These are phyloP conservation scores for Sclerodermus sp. DNA, from an alignment of 2,888 invertebrate species.

Conservation along the genomic window DNA sequence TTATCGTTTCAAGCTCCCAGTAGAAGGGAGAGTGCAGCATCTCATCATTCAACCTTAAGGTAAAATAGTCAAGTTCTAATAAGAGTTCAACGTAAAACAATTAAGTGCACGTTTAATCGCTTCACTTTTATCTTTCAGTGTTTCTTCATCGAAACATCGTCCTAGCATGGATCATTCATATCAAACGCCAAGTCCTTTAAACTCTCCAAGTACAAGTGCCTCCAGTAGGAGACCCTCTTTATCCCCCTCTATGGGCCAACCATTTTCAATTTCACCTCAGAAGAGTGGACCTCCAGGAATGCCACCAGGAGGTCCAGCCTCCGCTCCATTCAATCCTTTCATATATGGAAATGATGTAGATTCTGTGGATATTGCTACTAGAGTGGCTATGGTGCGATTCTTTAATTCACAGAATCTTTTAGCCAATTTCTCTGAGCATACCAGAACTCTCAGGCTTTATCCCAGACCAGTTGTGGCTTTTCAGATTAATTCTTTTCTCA, in stretches of 20 bases:
- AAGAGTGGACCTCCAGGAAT: conserved; percentile 24
- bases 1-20: conserved; percentile 43
- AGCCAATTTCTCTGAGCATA: conserved; percentile 98
- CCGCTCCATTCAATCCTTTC: conserved; percentile 72
- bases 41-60: conserved; percentile 48
- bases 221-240: conserved; percentile 54
- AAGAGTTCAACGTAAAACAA: background rate
- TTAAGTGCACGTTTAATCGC: background rate
- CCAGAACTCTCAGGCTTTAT: conserved; percentile 91
- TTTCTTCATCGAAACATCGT: conserved; percentile 54
- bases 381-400: conserved; percentile 98
- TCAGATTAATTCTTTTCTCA: conserved; percentile 93
- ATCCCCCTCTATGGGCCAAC: conserved; percentile 35
- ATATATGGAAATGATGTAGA: conserved; percentile 95
- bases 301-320: conserved; percentile 8
- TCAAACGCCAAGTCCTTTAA: conserved; percentile 36
- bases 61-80: conserved; percentile 14
- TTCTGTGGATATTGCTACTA: conserved; percentile 95
- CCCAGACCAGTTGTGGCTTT: conserved; percentile 99
- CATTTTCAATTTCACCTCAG: conserved; percentile 32
- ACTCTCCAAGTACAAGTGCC: conserved; percentile 51
- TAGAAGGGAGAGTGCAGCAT: conserved; percentile 49
- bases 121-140: conserved; percentile 38
- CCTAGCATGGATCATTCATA: conserved; percentile 29
- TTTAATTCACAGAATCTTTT: conserved; percentile 97